Percentiles rank a stretch among this genome's conserved stretches.
Evolutionary conservation across 2,113 vertebrate genomes (phyloP).

Genomic region (Tamias sibiricus): DNA sequence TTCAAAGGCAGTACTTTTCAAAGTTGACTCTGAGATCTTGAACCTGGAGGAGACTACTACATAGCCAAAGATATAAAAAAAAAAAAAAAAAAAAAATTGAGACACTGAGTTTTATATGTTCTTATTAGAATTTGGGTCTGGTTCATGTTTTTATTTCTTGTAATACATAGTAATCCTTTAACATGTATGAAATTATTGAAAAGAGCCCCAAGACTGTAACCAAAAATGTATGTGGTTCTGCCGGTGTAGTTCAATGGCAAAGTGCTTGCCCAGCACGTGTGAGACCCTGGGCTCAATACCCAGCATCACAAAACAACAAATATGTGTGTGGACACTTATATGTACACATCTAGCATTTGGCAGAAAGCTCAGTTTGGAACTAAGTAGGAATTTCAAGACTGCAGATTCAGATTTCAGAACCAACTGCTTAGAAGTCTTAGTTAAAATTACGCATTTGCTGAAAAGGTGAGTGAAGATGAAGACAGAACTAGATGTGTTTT

Average conservation of each 20-base stretch:
- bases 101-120: not conserved
- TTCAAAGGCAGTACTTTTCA: conserved; percentile 18
- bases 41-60: not conserved
- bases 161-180: not conserved
- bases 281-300: no score
- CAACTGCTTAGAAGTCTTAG: not conserved
- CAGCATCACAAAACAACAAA: not conserved
- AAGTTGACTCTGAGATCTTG: not conserved
- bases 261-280: not conserved
- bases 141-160: conserved; percentile 24
- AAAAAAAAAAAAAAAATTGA: conserved; percentile 12
- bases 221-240: not conserved
- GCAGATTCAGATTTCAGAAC: conserved; percentile 18
- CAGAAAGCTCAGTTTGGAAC: conserved; percentile 1
- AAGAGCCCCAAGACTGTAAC: not conserved
- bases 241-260: not conserved
- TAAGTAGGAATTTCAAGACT: not conserved
- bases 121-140: not conserved
- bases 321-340: not conserved
- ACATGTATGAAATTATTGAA: not conserved
- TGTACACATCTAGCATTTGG: not conserved
- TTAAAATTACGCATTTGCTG: not conserved
- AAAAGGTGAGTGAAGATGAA: conserved; percentile 14
- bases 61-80: not conserved
- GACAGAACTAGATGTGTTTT: not conserved